Base-by-base conservation (phyloP, 1,140 invertebrate genomes). In the Macrobrachium rosenbergii region DNA sequence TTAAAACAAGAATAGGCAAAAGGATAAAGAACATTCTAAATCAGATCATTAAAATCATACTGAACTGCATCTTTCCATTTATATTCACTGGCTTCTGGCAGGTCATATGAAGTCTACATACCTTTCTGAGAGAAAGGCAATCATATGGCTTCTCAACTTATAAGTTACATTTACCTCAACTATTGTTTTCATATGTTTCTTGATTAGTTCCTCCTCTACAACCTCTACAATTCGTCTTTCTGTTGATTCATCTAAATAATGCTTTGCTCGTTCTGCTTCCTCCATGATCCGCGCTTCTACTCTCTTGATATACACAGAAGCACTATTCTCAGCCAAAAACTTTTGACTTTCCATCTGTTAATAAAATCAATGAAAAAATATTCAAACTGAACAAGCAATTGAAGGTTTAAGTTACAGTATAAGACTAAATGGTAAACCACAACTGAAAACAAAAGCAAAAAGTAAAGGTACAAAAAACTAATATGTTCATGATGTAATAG, bases 171-270 rank as follows among this genome's bases (percentile, higher is more conserved):
- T 84, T 92, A 96, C 95, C 93, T 99, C 97, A 23, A 99, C 97
- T 91, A 99, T 99, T 19, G 98, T 99, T 92, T 98, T 98, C 98
- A 99, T 99, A 92, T 99, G 98, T 91, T 97, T 97, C 91, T 98
- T 98, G 91, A 99, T 99, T 80, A 99, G 93, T 92, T 99, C 98
- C 91, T 99, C 96, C 93, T 99, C 98, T 52, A 99, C 96, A 77
- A 99, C 98, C 92, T 97, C 95, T 14, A 99, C 98, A 91, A 99
- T 98, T 83, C 96, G 94, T 76, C 95, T 94, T 92, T 99, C 98
- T 10, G 99, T 99, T 62, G 96, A 96, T 92, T 98, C 97, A 92
- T 99, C 99, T 64, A 99, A 93, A 94, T 99, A 99, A 92, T 99
- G 97, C 88, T 98, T 98, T 5, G 99, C 98, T 90, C 99, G 94